Base-by-base conservation (phyloP, 1,140 invertebrate genomes). In the Euborellia annulipes region DNA sequence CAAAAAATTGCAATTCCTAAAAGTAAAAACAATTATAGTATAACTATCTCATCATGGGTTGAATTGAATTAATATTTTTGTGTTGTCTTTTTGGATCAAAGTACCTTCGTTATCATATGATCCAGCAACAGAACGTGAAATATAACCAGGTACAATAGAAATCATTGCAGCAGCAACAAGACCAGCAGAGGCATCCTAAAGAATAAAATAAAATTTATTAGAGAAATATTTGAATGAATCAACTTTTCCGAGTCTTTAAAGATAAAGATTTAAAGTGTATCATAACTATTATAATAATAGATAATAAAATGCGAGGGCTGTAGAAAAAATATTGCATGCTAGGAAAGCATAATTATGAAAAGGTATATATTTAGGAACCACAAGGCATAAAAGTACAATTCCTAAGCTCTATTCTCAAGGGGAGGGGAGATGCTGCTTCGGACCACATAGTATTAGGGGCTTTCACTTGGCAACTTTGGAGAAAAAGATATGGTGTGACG, bases 31-130 rank as follows among this genome's bases (percentile, higher is more conserved):
- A 41, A 14, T 14, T 3, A 6, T 41, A 21, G 8, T 17, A 46
- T 45, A 11, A 20, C 9, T 46, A 23, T 23, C 13, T 43, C 1
- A 18, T 36, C 11, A 41, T n/a, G 21, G n/a, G 50, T 17, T 30
- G 32, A 30, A 30, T 1, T 27, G n/a, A 34, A 16, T 23, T 36
- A 27, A n/a, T n/a, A n/a, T n/a, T n/a, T n/a, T n/a, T n/a, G n/a
- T n/a, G n/a, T n/a, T n/a, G n/a, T n/a, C n/a, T n/a, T n/a, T n/a
- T n/a, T n/a, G n/a, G n/a, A n/a, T n/a, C n/a, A n/a, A n/a, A n/a
- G n/a, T 52, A 60, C 90, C 93, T 74, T 98, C 94, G 63, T 97
- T 98, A 63, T 98, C 93, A 61, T 97, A 98, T 36, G 90, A 95
- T 27, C 93, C 93, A 43, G 93, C 93, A 4, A 97, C 93, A 2